These are phyloP conservation scores for Physocephala rufipes DNA, from an alignment of 2,888 invertebrate species.

Conservation along the genomic window DNA sequence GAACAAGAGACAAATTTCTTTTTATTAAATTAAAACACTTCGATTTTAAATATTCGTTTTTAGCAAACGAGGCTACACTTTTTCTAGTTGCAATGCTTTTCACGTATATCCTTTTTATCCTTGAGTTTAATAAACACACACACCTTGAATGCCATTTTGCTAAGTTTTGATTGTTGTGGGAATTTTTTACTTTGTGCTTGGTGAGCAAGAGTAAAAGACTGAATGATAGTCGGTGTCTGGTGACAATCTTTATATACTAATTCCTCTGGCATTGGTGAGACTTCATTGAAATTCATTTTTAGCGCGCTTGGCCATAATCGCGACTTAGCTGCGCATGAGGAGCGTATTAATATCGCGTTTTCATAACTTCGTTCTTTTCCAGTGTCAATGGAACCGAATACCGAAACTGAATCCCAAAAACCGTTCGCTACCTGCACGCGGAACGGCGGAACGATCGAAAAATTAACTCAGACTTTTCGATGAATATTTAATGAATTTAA, in stretches of 20 bases:
- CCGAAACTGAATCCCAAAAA: constrained; percentile 2
- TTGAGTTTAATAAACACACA: constrained; percentile 14
- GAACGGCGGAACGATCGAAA: no score
- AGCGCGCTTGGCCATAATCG: constrained; percentile 45
- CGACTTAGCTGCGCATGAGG: constrained; percentile 43
- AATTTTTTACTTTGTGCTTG: constrained; percentile 49
- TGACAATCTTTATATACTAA: constrained; percentile 54
- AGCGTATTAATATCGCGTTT: constrained; percentile 41
- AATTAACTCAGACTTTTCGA: no score
- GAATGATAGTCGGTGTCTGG: constrained; percentile 52
- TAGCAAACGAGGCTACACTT: no score
- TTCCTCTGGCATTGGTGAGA: constrained; percentile 57
- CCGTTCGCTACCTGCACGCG: neutral
- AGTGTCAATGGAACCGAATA: constrained; percentile 19
- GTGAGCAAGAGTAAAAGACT: constrained; percentile 51
- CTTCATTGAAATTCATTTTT: constrained; percentile 60
- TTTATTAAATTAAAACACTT: neutral
- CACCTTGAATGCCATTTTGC: constrained; percentile 57
- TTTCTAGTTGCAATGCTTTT: constrained; percentile 7
- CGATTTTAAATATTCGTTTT: no score
- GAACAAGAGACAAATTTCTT: neutral
- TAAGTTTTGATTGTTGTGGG: constrained; percentile 28
- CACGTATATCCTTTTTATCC: constrained; percentile 11
- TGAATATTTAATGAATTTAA: no score
- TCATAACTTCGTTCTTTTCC: constrained; percentile 40